phyloP scores from a whole-genome alignment of 2,888 invertebrate genomes.

The Hyposoter dolosus region DNA sequence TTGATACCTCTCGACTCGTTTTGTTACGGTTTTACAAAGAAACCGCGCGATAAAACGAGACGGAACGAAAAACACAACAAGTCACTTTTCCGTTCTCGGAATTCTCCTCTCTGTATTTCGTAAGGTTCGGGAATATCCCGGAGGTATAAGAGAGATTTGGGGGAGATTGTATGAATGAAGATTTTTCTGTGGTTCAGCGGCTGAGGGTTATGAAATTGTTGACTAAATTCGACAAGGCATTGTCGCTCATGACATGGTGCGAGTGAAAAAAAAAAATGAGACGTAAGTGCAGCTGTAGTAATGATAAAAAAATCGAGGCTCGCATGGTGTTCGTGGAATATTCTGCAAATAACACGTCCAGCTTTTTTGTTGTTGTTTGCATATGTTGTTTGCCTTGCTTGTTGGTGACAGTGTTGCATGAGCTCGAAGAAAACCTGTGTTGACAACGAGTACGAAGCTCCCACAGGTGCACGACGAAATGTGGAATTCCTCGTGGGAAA shows the following conservation, averaged over 20 bases:
- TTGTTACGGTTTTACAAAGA: constrained; percentile 20
- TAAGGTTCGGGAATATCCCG: neutral
- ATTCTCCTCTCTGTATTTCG: neutral
- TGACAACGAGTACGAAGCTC: constrained; percentile 2
- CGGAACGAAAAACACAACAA: constrained; percentile 41
- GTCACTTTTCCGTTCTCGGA: constrained; percentile 28
- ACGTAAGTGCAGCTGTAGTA: neutral
- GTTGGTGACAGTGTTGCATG: neutral
- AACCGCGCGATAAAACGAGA: constrained; percentile 25
- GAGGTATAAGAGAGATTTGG: neutral
- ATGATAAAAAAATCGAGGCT: neutral
- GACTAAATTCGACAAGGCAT: neutral
- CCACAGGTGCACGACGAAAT: constrained; percentile 28
- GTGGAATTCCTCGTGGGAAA: constrained; percentile 41
- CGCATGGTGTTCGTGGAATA: neutral
- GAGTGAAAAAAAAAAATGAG: neutral
- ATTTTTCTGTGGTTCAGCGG: neutral
- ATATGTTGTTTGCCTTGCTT: neutral
- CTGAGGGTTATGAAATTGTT: neutral
- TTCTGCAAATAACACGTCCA: neutral
- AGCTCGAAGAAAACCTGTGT: constrained; percentile 20
- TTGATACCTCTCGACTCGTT: neutral
- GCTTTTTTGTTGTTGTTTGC: neutral
- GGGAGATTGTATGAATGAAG: neutral
- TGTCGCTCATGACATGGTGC: neutral